Percentiles rank a stretch among this genome's conserved stretches.
Evolutionary conservation across 2,888 invertebrate species (phyloP).

Genomic region (Mimas tiliae): DNA sequence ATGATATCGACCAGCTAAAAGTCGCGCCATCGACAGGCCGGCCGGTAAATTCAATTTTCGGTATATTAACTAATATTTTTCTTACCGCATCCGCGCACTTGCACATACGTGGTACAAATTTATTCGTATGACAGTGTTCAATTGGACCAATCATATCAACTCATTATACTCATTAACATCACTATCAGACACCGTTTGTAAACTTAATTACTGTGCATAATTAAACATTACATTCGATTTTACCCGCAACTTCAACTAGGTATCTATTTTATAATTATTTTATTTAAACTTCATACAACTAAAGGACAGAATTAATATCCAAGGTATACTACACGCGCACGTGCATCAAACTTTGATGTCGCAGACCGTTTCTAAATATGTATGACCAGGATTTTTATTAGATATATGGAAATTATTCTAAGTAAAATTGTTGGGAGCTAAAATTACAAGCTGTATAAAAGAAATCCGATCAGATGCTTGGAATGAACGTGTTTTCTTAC

Average conservation of each 20-base stretch:
- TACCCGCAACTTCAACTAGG: background rate
- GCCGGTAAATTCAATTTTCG: background rate
- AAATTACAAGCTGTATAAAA: too few relatives aligned
- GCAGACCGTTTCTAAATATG: too few relatives aligned
- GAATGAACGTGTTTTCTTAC: too few relatives aligned
- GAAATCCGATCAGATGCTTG: too few relatives aligned
- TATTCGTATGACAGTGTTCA: background rate
- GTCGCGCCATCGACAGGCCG: background rate
- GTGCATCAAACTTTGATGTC: too few relatives aligned
- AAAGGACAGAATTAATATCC: too few relatives aligned
- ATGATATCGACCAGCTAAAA: too few relatives aligned
- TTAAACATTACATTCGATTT: background rate
- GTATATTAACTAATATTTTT: background rate
- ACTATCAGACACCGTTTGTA: slow-evolving; percentile 13
- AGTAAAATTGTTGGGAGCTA: too few relatives aligned
- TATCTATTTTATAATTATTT: background rate
- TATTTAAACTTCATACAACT: background rate
- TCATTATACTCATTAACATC: slow-evolving; percentile 17
- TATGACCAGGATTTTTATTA: too few relatives aligned
- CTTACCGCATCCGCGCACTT: background rate
- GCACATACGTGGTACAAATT: background rate
- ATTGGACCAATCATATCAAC: background rate
- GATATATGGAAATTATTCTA: too few relatives aligned
- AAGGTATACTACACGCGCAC: too few relatives aligned
- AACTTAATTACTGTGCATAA: background rate